Evolutionary conservation across 1,140 invertebrate species (phyloP).

Genomic region (Anadara kagoshimensis): DNA sequence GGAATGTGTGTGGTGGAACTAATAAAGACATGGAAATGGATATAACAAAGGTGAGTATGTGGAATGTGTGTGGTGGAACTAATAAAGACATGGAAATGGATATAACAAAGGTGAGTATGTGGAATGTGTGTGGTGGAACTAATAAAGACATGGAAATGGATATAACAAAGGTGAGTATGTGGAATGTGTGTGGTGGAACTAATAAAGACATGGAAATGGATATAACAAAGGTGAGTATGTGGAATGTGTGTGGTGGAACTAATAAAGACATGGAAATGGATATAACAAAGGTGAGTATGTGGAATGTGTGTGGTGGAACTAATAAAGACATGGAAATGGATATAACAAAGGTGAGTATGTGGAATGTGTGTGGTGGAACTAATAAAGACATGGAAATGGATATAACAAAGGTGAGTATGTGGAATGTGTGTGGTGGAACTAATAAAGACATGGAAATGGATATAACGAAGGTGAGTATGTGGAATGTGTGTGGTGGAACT

Average conservation of each 20-base stretch:
- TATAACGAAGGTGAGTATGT: constrained; percentile 81
- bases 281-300: constrained; percentile 82
- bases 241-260: constrained; percentile 87
- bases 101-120: constrained; percentile 82
- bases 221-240: constrained; percentile 82
- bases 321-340: constrained; percentile 83
- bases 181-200: constrained; percentile 87
- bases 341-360: constrained; percentile 82
- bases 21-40: constrained; percentile 83
- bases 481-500: constrained; percentile 87
- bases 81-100: constrained; percentile 83
- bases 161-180: constrained; percentile 82
- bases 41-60: constrained; percentile 82
- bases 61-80: constrained; percentile 87
- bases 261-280: constrained; percentile 83
- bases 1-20: constrained; percentile 85
- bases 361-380: constrained; percentile 87
- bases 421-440: constrained; percentile 87
- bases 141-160: constrained; percentile 83
- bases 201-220: constrained; percentile 83
- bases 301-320: constrained; percentile 87
- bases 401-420: constrained; percentile 82
- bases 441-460: constrained; percentile 83
- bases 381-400: constrained; percentile 83
- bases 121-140: constrained; percentile 87